A percentile compares a stretch with the other conserved stretches of the same genome.
Evolutionary conservation across 2,113 vertebrate genomes (phyloP).

Genomic region (Ctenomys sociabilis): DNA sequence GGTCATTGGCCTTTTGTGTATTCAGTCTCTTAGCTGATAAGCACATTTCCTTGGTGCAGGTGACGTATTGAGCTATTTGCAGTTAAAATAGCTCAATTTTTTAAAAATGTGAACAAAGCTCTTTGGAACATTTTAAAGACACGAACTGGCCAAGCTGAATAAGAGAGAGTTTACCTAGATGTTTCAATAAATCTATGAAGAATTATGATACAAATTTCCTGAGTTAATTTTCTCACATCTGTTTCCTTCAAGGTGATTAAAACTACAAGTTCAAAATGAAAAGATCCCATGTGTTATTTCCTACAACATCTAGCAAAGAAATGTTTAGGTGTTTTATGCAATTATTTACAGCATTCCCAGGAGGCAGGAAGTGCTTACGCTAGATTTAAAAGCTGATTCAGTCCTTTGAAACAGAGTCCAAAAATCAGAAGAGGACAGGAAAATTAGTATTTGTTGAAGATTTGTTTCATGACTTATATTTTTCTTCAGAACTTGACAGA

Average conservation of each 20-base stretch:
- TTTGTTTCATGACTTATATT: background rate
- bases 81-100: no score
- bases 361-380: background rate
- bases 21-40: background rate
- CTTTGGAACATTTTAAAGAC: background rate
- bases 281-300: constrained; percentile 37
- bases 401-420: background rate
- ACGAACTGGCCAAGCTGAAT: background rate
- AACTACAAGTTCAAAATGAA: constrained; percentile 61
- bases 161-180: background rate
- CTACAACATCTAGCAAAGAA: background rate
- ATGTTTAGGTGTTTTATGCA: background rate
- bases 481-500: background rate
- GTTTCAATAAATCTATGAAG: constrained; percentile 43
- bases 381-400: constrained; percentile 25
- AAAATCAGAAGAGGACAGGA: background rate
- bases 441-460: background rate
- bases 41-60: background rate
- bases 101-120: background rate
- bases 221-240: constrained; percentile 48
- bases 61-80: constrained; percentile 26
- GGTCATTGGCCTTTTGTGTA: background rate
- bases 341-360: constrained; percentile 42
- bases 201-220: constrained; percentile 56
- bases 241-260: constrained; percentile 59